phyloP scores from a whole-genome alignment of 2,797 vertebrate species.

The Gila robusta region DNA sequence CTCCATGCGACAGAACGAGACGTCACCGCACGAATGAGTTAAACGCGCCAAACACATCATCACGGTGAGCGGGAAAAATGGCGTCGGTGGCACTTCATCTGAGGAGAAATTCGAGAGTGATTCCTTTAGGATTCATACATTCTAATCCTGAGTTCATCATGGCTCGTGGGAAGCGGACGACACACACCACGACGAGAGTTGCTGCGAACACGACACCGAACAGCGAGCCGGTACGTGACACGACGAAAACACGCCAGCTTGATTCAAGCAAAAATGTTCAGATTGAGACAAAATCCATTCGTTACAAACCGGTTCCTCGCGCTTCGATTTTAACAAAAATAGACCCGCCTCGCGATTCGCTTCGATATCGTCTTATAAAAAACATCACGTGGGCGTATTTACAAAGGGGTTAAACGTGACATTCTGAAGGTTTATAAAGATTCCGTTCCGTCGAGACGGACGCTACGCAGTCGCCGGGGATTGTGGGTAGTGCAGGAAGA shows the following conservation, averaged over 20 bases:
- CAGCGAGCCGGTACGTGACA: constrained; percentile 64
- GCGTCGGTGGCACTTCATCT: constrained; percentile 43
- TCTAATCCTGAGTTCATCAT: constrained; percentile 61
- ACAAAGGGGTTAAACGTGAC: constrained; percentile 76
- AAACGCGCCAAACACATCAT: neutral
- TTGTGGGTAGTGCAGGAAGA: constrained; percentile 74
- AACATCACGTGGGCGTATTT: constrained; percentile 83
- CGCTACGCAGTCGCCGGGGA: constrained; percentile 66
- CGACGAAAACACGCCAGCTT: constrained; percentile 73
- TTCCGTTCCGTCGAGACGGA: constrained; percentile 66
- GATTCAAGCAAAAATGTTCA: constrained; percentile 72
- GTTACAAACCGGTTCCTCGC: constrained; percentile 14
- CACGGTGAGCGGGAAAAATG: neutral
- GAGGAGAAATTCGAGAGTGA: constrained; percentile 19
- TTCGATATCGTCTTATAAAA: constrained; percentile 79
- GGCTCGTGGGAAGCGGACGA: neutral
- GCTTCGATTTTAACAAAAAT: constrained; percentile 84
- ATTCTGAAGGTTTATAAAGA: constrained; percentile 80
- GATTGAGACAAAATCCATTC: neutral
- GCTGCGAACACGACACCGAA: constrained; percentile 8
- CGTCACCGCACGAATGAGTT: constrained; percentile 54
- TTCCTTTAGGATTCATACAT: constrained; percentile 47
- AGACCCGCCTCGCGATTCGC: constrained; percentile 84
- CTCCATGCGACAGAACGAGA: constrained; percentile 65
- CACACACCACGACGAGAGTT: too few relatives aligned